A percentile compares a stretch with the other conserved stretches of the same genome.
These are phyloP conservation scores for Griposia aprilina DNA, from an alignment of 2,888 invertebrate species.

Conservation along the genomic window DNA sequence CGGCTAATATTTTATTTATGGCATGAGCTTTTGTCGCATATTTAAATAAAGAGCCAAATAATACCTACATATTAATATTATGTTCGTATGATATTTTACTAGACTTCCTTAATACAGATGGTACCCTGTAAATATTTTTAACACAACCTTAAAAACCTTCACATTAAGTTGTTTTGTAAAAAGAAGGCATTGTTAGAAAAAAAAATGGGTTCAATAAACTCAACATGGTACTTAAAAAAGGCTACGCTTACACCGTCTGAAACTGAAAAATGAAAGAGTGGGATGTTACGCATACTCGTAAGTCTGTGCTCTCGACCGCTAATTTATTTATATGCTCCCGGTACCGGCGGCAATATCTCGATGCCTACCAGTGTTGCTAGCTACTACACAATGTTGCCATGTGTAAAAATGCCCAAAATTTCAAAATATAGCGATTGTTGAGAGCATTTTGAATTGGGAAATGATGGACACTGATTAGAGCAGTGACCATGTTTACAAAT, in stretches of 20 bases:
- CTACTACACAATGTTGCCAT: conserved; percentile 30
- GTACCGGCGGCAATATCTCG: conserved; percentile 57
- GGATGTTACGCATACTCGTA: conserved; percentile 49
- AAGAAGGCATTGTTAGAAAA: not conserved
- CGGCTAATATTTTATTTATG: not conserved
- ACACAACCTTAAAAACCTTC: not conserved
- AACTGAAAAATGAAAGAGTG: conserved; percentile 60
- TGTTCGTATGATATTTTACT: not conserved
- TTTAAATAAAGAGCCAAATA: not conserved
- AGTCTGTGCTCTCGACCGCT: conserved; percentile 47
- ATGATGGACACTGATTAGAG: conserved; percentile 3
- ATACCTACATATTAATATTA: not conserved
- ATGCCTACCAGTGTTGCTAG: conserved; percentile 49
- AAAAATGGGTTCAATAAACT: not conserved
- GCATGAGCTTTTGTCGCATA: not conserved
- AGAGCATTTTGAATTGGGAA: not conserved
- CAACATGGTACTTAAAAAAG: conserved; percentile 32
- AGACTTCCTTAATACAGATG: not conserved
- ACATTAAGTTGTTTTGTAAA: not conserved
- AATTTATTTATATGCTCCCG: conserved; percentile 65
- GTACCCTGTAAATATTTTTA: not conserved
- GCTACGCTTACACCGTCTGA: conserved; percentile 19
- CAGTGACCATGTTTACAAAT: conserved; percentile 2
- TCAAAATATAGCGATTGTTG: conserved; percentile 14
- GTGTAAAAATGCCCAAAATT: conserved; percentile 31